Evolutionary conservation across 30 jellyfish, hydroid and myxozoan genomes (phyloP), one percentile per base, ranked within the genome.

Genomic region (Turritopsis rubra): DNA sequence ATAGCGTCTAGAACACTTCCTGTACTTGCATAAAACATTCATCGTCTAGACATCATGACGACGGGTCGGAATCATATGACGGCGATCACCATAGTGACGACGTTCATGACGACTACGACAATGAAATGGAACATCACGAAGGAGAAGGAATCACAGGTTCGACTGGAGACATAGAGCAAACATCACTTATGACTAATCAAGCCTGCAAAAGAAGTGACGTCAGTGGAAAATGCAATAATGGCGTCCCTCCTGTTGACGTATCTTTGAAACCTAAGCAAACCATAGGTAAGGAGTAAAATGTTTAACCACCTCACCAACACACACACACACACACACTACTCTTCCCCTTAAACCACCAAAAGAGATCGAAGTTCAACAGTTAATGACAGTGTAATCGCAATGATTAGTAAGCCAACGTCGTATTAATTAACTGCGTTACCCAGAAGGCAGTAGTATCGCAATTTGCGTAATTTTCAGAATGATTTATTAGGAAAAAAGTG

Each of bases 11-110:
- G 5, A 41, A 13, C 5, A 41, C 13, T 13, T 13, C 60, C 5
- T 3, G 13, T 41, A 41, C 13, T 41, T 13, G 5, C 13, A 41
- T 7, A n/a, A n/a, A 19, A 9, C 30, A 68, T 9, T n/a, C 19
- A 68, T 68, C 8, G 9, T 19, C 0, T 68, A 68, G 77, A 17
- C 77, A 68, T 19, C 77, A 68, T 27, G 77, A 68, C 77, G 77
- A 68, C 30, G 77, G 77, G 19, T 23, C 28, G 21, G 77, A 68
- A 68, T 68, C 28, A n/a, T 27, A 68, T 27, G 77, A 27, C 77
- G 77, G 77, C 21, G 77, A 19, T 68, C 77, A 68, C 77, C 31
- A 27, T 68, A 23, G 30, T 68, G 77, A 68, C 77, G 77, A 68
- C 77, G 77, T 68, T n/a, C 77, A 68, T 27, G 77, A 68, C 77